Evolutionary conservation across 2,113 vertebrate genomes (phyloP), one percentile per base, ranked within the genome.

Genomic region (Dipodomys merriami): DNA sequence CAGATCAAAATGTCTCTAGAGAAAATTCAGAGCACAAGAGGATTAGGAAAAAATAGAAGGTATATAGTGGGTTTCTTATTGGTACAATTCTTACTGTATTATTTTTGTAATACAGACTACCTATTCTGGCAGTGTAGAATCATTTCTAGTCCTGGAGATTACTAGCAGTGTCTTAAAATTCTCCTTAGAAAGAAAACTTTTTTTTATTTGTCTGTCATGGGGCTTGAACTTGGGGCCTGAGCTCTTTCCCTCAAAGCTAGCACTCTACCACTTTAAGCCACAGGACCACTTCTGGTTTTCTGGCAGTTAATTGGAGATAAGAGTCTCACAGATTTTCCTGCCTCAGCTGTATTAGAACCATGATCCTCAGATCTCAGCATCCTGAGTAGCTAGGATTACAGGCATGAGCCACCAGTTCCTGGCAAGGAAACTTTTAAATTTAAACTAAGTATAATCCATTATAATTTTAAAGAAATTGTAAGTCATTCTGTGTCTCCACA

Each of bases 401-500:
- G 53, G 53, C 53, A 57, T 13, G 53, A 57, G 12, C 15, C 53
- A 57, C 4, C 12, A 57, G 15, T 57, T n/a, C 46, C 91, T 71
- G 80, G 53, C 68, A 57, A 77, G 30, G 86, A 91, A 83, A 72
- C 13, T 77, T 86, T 77, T 93, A 90, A 85, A 78, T 62, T 86
- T 11, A 95, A 93, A 87, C 10, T 91, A 93, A 89, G 89, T 80
- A 84, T 85, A 84, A 94, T 86, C 85, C 85, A 83, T 83, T 65
- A 91, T 10, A 94, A 83, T 77, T 94, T 93, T 91, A 81, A 91
- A n/a, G 53, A 94, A 35, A 81, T 29, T 91, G 10, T 72, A 83
- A 83, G 15, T 4, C 29, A 88, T 19, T 78, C 46, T 81, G 18
- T 76, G 86, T 95, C 33, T 81, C 65, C 39, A 76, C 71, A 72